Percentiles rank a stretch among this genome's conserved stretches.
Conservation (phyloP, 2,797 vertebrate species). For the Forpus xanthops region DNA sequence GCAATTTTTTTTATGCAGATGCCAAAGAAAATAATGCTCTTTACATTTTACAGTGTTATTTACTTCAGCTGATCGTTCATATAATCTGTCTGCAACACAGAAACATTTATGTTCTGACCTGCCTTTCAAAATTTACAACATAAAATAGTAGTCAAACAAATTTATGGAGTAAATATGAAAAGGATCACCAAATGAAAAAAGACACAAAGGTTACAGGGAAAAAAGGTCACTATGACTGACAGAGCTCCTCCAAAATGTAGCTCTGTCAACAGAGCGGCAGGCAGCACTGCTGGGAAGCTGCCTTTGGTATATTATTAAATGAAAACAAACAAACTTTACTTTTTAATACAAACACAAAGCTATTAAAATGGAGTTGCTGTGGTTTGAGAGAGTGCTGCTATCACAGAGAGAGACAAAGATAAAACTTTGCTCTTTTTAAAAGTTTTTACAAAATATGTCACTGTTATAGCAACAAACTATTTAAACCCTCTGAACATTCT, state of each 20-base stretch:
- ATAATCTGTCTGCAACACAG: constrained; percentile 1
- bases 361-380: constrained; percentile 26
- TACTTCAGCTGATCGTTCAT: constrained; percentile 52
- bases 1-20: constrained; percentile 68
- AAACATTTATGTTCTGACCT: background rate
- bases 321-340: constrained; percentile 29
- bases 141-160: constrained; percentile 16
- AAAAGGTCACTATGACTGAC: background rate
- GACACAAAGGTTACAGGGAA: background rate
- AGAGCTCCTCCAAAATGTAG: background rate
- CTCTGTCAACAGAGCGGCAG: background rate
- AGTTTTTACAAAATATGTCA: background rate
- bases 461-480: background rate
- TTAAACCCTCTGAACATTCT: background rate
- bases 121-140: background rate
- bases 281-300: background rate
- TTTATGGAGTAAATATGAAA: constrained; percentile 25
- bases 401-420: background rate
- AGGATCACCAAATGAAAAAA: background rate
- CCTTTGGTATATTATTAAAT: background rate
- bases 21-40: constrained; percentile 77
- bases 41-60: constrained; percentile 70
- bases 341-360: background rate
- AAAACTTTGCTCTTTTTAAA: background rate
- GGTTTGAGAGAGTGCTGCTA: background rate